Conservation (phyloP, 2,888 invertebrate genomes). For the Melipona bicolor region DNA sequence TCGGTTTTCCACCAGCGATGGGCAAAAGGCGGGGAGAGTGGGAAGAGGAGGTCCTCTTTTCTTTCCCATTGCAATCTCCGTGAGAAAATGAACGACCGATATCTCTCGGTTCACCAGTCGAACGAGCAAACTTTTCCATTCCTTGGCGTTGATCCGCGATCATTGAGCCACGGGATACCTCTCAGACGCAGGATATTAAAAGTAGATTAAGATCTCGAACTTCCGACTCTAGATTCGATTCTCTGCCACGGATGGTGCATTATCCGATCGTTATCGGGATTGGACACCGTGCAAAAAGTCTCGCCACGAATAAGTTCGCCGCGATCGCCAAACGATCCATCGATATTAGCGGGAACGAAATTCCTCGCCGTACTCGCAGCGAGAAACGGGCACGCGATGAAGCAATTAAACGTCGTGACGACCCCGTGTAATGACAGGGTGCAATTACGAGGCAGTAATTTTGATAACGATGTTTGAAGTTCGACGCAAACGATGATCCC, state of each 20-base stretch:
- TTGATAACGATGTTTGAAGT: slow-evolving; percentile 11
- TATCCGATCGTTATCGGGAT: slow-evolving; percentile 34
- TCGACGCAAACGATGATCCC: slow-evolving; percentile 1
- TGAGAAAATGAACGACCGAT: slow-evolving; percentile 72
- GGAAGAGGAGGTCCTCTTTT: slow-evolving; percentile 6
- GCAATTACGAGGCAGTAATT: not conserved
- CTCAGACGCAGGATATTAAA: slow-evolving; percentile 77
- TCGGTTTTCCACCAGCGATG: slow-evolving; percentile 26
- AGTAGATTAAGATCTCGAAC: slow-evolving; percentile 73
- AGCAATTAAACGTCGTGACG: slow-evolving; percentile 9
- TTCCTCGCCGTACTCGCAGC: not conserved
- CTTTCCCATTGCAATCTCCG: slow-evolving; percentile 64
- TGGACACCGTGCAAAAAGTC: slow-evolving; percentile 12
- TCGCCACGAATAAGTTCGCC: not conserved
- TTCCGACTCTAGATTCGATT: slow-evolving; percentile 50
- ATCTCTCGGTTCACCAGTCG: slow-evolving; percentile 38
- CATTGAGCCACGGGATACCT: slow-evolving; percentile 44
- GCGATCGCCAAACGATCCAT: slow-evolving; percentile 15
- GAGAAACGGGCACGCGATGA: not conserved
- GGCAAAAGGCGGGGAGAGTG: not conserved
- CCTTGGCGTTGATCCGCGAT: slow-evolving; percentile 58
- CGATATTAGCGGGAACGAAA: slow-evolving; percentile 14
- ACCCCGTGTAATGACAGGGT: not conserved
- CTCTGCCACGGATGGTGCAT: slow-evolving; percentile 21
- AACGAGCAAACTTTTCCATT: slow-evolving; percentile 59